Base-by-base conservation (phyloP, 1,140 invertebrate species). In the Tetramorium parvispinum region DNA sequence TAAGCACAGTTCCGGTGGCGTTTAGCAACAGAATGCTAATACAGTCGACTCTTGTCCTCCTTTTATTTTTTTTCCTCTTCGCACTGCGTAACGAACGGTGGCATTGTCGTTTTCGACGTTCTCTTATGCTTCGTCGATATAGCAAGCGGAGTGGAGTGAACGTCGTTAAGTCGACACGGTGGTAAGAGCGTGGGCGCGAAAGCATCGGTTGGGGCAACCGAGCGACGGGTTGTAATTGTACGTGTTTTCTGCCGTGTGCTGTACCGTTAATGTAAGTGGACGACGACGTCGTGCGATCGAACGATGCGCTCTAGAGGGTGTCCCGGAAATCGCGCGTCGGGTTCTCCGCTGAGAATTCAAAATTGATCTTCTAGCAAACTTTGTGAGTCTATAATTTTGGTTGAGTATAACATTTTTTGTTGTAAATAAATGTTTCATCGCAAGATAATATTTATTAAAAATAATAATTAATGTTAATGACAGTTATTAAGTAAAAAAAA, bases 201-300 rank as follows among this genome's bases (percentile, higher is more conserved):
- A 85, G 76, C 71, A 59, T 51, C 55, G 63, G 79, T 90, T 90
- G 85, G 68, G 70, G 63, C 68, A 89, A 87, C 65, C 81, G 88
- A 81, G 21, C 77, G 63, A 90, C 32, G 51, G 59, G 10, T 85
- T 85, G 88, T 87, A 87, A 89, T 90, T 90, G 89, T 82, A 90
- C 73, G 21, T 87, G 75, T 89, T 90, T 85, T 89, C 81, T 81
- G 21, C 75, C 53, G 71, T 46, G 53, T 75, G 40, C 43, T 53
- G 86, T 90, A 90, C 89, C 89, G 89, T 90, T 90, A 90, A 90
- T 90, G 43, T 87, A 89, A 90, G 88, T 89, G 81, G 88, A 90
- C 57, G 71, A 51, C 37, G 66, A 78, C 59, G 53, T 83, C 79
- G 63, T 53, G 79, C 78, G 78, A 76, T 87, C 66, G 78, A 53